Base-by-base conservation (phyloP, 2,888 invertebrate species). In the Heteromyza rotundicornis region DNA sequence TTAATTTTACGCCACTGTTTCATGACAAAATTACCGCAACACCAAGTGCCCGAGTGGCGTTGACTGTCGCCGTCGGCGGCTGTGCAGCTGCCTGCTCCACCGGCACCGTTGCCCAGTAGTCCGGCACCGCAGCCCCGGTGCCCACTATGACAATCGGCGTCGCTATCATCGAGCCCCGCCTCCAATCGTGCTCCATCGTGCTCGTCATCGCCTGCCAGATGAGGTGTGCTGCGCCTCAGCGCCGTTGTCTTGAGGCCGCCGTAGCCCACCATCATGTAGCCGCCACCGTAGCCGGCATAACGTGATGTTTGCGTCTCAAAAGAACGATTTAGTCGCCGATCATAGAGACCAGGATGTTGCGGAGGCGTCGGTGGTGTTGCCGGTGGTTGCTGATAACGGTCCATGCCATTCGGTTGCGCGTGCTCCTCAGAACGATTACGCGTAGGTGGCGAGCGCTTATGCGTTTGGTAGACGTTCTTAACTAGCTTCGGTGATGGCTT, bases 1-100 rank as follows among this genome's bases (percentile, higher is more conserved):
- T 91, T 90, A 59, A 90, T 89, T 84, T 90, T 90, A 73, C 89
- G 88, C 84, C 91, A 87, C 73, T 91, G 90, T 82, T 89, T 89
- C 80, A 87, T 84, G 68, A 91, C 90, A 84, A 91, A 90, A 71
- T 89, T 88, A 80, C 91, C 91, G 82, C 92, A 91, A 83, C 92
- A 92, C 91, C 91, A 91, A 65, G 81, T 82, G 62, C 82, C 82
- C 66, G 83, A 82, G 68, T 82, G 81, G 61, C 82, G 71, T 66
- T 80, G 75, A 14, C 64, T 62, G 20, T 36, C 54, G 49, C 51
- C 47, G 19, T 55, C 55, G 5, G 47, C 47, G 40, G 14, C 56
- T 19, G 1, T 50, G 53, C 52, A 61, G 35, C 14, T 52, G 27
- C 52, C 64, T 14, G 58, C 20, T 5, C 70, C 70, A 54, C 68